Evolutionary conservation across 2,888 invertebrate genomes (phyloP), one percentile per base, ranked within the genome.

Genomic region (Pandemis cinnamomeana): DNA sequence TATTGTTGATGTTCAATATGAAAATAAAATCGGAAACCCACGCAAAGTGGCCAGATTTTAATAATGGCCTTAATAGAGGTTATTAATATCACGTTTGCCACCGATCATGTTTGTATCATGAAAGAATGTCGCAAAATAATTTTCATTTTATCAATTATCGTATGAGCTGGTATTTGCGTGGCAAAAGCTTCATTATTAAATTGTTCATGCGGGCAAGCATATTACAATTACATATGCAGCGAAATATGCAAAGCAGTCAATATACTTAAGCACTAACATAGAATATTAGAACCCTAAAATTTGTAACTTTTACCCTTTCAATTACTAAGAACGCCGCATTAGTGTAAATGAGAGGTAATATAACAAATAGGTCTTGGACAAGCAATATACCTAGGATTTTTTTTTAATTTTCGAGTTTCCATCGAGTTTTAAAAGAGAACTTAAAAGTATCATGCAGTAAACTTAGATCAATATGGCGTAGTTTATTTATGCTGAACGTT

Each of bases 121-220:
- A 70, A 73, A 73, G 70, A 51, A 20, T 66, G 66, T 70, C 11
- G 48, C 51, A 66, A 73, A 70, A 70, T 70, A 73, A 73, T 70
- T 72, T 69, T 58, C 72, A 58, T 72, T 73, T 69, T 66, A 70
- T 66, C 66, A 69, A 73, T 73, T 61, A 70, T 66, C 60, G 64
- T 48, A 13, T 41, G 51, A 60, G 60, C 73, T 60, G 69, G 62
- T 70, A 70, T 73, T 73, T 70, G 51, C 60, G 63, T 27, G 44
- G 60, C 67, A 72, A 73, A 69, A 73, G 63, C 64, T 44, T 73
- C 66, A 69, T 73, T 69, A 73, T 60, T 64, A 73, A 73, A 73
- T 66, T 73, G 68, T 69, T 72, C 69, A 36, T 7, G 64, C 60
- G 11, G 51, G 41, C 58, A 27, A 73, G 60, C 64, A 60, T 20